Conservation (phyloP, 1,140 invertebrate genomes). For the Pogonomyrmex barbatus region DNA sequence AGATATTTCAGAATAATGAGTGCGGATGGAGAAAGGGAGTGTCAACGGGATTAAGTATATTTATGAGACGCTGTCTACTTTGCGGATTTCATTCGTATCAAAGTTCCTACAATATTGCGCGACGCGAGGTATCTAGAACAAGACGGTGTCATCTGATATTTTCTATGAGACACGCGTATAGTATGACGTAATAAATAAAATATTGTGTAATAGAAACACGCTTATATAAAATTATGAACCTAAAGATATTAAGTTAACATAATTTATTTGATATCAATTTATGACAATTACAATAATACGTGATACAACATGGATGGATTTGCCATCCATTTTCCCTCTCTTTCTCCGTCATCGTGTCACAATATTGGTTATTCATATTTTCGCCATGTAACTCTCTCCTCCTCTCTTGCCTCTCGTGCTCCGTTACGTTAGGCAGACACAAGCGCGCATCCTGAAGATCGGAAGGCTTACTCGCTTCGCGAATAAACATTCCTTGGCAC, state of each 20-base stretch:
- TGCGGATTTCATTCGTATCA: constrained; percentile 66
- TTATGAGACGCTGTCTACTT: constrained; percentile 80
- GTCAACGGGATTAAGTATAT: constrained; percentile 85
- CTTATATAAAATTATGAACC: neutral
- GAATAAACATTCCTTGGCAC: constrained; percentile 61
- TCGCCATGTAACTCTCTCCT: neutral
- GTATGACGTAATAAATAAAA: neutral
- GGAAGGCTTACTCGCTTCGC: constrained; percentile 46
- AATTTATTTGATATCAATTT: neutral
- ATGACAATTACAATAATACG: neutral
- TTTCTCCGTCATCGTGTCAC: neutral
- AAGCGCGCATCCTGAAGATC: constrained; percentile 21
- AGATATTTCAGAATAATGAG: constrained; percentile 86
- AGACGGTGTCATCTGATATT: constrained; percentile 1
- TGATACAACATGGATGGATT: neutral
- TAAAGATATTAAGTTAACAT: neutral
- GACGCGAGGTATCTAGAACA: constrained; percentile 5
- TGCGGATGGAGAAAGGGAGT: constrained; percentile 80
- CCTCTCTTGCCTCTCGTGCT: constrained; percentile 23
- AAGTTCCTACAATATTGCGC: constrained; percentile 63
- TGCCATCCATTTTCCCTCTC: neutral
- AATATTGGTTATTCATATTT: constrained; percentile 13
- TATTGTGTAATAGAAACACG: neutral
- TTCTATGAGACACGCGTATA: neutral
- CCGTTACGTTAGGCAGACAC: constrained; percentile 39